Base-by-base conservation (phyloP, 2,888 invertebrate species). In the Leucophora obtusa region DNA sequence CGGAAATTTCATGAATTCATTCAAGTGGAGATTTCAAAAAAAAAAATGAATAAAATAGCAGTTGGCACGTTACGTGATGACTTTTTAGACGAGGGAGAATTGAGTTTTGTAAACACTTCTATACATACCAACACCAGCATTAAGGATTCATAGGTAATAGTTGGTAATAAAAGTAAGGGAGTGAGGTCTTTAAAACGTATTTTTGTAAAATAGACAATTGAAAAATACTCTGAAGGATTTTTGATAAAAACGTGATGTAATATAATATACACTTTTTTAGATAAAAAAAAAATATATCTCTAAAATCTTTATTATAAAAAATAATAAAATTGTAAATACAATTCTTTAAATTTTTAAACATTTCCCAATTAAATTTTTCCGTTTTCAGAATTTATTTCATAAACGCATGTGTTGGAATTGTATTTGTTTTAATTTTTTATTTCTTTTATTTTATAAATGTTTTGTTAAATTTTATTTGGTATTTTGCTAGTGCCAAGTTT, bases 1-100 rank as follows among this genome's bases (percentile, higher is more conserved):
- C 58, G 72, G 60, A 75, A 59, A 82, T 76, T 82, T 79, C 69
- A 76, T 79, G 58, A 75, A 76, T 72, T 76, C 82, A 79, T 62
- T 82, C 66, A 76, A 73, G 82, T 72, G 79, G 59, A 59, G 24
- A 60, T 68, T 62, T 62, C 15, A 59, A 35, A 17, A 71, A 66
- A 80, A 72, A 18, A 15, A 58, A 76, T 71, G 63, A 28, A 43
- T 24, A 58, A 47, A 68, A 76, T 58, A 59, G 47, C 68, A 69
- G 53, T 73, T 82, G 59, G 66, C 73, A 76, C 71, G 68, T 74
- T 72, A 82, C 82, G 79, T 79, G 79, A 79, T 60, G 58, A 73
- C 28, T 79, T 81, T 75, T 66, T 59, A 58, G 63, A 69, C 14
- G 54, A 66, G 62, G 56, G 72, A 62, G 68, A 24, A 68, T 62